A percentile compares a stretch with the other conserved stretches of the same genome.
Evolutionary conservation across 2,113 vertebrate genomes (phyloP).

Genomic region (Bufo bufo): DNA sequence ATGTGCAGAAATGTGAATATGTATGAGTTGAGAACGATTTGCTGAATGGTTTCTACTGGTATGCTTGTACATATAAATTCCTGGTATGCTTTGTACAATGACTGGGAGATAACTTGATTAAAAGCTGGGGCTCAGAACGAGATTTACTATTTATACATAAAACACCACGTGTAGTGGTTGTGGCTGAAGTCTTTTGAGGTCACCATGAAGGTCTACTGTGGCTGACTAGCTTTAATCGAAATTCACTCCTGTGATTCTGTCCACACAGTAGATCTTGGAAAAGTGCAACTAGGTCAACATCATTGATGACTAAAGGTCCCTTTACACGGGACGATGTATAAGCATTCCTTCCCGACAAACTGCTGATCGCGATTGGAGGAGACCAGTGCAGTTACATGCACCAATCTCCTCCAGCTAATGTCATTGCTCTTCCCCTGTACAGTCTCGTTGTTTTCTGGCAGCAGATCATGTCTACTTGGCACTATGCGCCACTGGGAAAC

Average conservation of each 20-base stretch:
- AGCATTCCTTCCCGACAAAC: no score
- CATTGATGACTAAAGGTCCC: no score
- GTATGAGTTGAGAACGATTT: neutral
- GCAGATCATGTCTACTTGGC: no score
- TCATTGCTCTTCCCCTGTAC: no score
- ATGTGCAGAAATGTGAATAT: constrained; percentile 40
- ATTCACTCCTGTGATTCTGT: neutral
- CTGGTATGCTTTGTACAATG: constrained; percentile 39
- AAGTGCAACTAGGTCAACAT: neutral
- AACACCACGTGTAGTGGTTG: neutral
- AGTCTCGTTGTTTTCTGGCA: no score
- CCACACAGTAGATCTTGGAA: neutral
- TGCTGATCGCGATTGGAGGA: no score
- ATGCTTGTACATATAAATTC: neutral
- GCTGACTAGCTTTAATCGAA: neutral
- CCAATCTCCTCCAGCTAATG: no score
- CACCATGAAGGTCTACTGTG: no score
- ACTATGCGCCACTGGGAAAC: no score
- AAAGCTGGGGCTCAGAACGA: neutral
- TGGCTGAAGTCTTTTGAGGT: neutral
- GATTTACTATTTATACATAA: constrained; percentile 2
- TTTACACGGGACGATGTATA: no score
- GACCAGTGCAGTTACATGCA: no score
- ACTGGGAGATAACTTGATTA: neutral
- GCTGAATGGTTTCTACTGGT: neutral